These are phyloP conservation scores for Dysidea cf. avara DNA, from an alignment of 37 sponge, comb jelly and placozoan species.

Conservation along the genomic window DNA sequence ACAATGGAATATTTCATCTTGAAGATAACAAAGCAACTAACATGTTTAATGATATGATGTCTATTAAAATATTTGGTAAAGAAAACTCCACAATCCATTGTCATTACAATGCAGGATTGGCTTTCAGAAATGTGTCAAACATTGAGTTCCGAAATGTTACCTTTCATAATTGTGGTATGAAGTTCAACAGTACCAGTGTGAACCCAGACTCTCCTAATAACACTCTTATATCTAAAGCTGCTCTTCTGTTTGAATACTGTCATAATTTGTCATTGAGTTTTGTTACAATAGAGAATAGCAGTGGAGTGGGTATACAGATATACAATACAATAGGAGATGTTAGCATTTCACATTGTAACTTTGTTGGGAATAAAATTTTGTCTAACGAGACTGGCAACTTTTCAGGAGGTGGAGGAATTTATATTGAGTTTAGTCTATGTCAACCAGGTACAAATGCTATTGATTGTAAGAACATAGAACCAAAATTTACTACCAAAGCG, in stretches of 20 bases:
- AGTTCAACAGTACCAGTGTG: neutral
- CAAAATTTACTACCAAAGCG: neutral
- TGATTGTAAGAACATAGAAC: neutral
- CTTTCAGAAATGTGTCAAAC: neutral
- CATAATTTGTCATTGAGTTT: neutral
- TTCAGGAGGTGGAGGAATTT: slow-evolving; percentile 24
- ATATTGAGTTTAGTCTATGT: slow-evolving; percentile 14
- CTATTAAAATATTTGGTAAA: no score
- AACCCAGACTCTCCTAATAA: neutral
- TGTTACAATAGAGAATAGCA: neutral
- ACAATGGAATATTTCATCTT: no score
- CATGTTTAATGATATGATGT: no score
- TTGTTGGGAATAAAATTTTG: neutral
- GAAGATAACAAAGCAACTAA: no score
- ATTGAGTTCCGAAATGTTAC: neutral
- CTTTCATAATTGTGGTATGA: slow-evolving; percentile 4
- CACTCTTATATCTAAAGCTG: slow-evolving; percentile 3
- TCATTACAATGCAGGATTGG: neutral
- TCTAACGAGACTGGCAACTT: neutral
- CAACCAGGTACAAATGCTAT: neutral
- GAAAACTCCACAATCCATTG: no score
- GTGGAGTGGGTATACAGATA: slow-evolving; percentile 14
- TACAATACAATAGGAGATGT: slow-evolving; percentile 5
- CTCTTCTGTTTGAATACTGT: slow-evolving; percentile 10
- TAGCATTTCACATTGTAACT: neutral